A percentile compares a stretch with the other conserved stretches of the same genome.
Conservation (phyloP, 2,113 vertebrate species). For the Cygnus buccinator region DNA sequence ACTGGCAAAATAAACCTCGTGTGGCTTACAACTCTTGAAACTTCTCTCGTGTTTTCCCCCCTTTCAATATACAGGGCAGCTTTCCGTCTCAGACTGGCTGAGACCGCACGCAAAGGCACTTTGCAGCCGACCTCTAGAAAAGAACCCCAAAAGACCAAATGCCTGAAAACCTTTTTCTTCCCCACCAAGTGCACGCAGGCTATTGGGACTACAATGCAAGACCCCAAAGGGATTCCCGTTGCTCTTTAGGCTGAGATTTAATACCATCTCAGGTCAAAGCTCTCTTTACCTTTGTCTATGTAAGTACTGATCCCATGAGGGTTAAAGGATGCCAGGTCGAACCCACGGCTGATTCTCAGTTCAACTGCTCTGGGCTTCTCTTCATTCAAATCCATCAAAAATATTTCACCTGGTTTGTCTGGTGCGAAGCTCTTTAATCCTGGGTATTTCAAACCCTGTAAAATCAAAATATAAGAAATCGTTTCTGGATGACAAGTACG, state of each 20-base stretch:
- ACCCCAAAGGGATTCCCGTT: background rate
- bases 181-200: background rate
- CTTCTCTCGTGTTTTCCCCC: background rate
- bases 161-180: fast-evolving
- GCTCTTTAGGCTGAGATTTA: background rate
- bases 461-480: background rate
- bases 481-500: background rate
- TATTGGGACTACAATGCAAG: background rate
- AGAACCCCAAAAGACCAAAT: background rate
- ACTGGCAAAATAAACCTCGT: background rate
- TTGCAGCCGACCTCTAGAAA: background rate
- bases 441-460: slow-evolving; percentile 83
- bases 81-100: background rate
- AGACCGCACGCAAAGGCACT: background rate
- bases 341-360: slow-evolving; percentile 84
- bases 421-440: slow-evolving; percentile 68
- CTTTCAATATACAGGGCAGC: background rate
- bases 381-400: slow-evolving; percentile 82
- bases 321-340: slow-evolving; percentile 87
- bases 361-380: slow-evolving; percentile 74
- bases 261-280: background rate
- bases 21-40: background rate
- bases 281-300: slow-evolving; percentile 79
- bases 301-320: slow-evolving; percentile 92
- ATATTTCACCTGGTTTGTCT: slow-evolving; percentile 84